Base-by-base conservation (phyloP, 2,888 invertebrate species). In the Bugulina stolonifera region DNA sequence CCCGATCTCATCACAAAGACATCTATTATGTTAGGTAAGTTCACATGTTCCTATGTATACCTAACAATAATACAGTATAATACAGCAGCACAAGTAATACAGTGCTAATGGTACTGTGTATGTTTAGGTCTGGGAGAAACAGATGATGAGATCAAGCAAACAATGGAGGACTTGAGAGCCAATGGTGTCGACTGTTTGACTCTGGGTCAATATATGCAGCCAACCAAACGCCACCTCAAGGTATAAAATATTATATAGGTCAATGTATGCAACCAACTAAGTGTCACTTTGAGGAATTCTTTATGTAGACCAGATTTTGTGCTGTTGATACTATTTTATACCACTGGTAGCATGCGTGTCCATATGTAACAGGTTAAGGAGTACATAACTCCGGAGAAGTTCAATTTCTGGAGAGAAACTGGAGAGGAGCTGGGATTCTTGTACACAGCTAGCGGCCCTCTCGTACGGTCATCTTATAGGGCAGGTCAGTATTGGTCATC, bases 161-260 rank as follows among this genome's bases (percentile, higher is more conserved):
- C 95, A 0, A 88, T 98, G 89, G 88, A 88, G 86, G 96, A 97
- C 86, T 87, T 97, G 69, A 89, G 91, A 73, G 85, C 86, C 34
- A 77, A 87, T 0, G 92, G 90, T 52, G 98, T 99, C 0, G 98
- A 98, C 85, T 97, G 97, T 82, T 85, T 99, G 0, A 99, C 99
- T 0, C 87, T 99, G 2, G 99, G 99, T 0, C 99, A 99, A 81
- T 99, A 99, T 85, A 99, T 99, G 97, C 99, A 99, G 84, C 99
- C 99, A 0, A 99, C 98, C 0, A 97, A 94, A 81, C 88, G 91
- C 10, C 99, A 99, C 84, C 87, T 99, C 34, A 93, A 93, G 86
- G 88, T 85, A 75, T 18, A 18, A 25, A 10, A 55, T 25, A 5
- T 43, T 5, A n/a, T n/a, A n/a, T n/a, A n/a, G n/a, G n/a, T n/a